Base-by-base conservation (phyloP, 2,113 vertebrate genomes). In the Salminus brasiliensis region DNA sequence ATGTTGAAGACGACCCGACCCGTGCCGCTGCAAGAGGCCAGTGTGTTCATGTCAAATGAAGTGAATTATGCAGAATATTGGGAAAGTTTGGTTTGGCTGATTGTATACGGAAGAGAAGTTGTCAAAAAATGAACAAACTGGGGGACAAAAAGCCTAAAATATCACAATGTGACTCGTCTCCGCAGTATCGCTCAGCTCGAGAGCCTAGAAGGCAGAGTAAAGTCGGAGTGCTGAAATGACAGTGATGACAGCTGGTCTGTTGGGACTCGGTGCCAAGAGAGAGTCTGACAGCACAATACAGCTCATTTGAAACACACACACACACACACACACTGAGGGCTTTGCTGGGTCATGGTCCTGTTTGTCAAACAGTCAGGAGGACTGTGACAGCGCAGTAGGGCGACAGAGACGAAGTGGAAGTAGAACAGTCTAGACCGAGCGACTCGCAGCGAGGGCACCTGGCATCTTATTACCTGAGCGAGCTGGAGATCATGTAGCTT, bases 341-440 rank as follows among this genome's bases (percentile, higher is more conserved):
- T 16, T 62, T 21, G n/a, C 43, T 27, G 29, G 76, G 68, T 78
- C 76, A 70, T 4, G 66, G 67, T 55, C 74, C 7, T 62, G 66
- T 78, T 78, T 60, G 52, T 78, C 66, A 78, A 78, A 78, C 76
- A 59, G 66, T 62, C 76, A 60, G 34, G 6, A 3, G 18, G 39
- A 43, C 0, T 21, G 36, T 32, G 65, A 39, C 11, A 15, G 23
- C 8, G 18, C 47, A 57, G 49, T 16, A 68, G 74, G 63, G 63
- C 47, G 55, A 41, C 39, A 23, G 59, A 75, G 59, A 75, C 29
- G 41, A 21, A n/a, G 62, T 63, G 73, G 16, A 73, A 74, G 29
- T 32, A 27, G 57, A 47, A 30, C 55, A 62, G 55, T 30, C 4
- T 60, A 27, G 59, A 62, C 55, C 12, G 23, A 57, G 53, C 7